Percentiles rank a stretch among this genome's conserved stretches.
Conservation (phyloP, 30 jellyfish, hydroid and myxozoan species). For the Turritopsis dohrnii region DNA sequence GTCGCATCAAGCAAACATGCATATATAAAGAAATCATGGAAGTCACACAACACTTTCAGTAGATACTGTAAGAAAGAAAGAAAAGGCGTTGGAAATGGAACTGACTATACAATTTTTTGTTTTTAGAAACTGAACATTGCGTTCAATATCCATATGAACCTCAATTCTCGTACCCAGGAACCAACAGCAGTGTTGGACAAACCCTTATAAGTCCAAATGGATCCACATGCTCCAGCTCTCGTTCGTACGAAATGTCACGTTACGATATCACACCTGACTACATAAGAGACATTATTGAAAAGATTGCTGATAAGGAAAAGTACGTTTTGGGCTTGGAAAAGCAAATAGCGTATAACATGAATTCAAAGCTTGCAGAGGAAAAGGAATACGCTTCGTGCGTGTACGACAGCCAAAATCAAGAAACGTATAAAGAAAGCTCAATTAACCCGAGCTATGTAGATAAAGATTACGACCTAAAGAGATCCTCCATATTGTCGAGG, state of each 20-base stretch:
- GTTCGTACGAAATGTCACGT: neutral
- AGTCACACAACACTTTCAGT: too few species aligned
- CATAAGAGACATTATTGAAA: slow-evolving; percentile 16
- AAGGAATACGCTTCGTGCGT: neutral
- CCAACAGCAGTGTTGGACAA: slow-evolving; percentile 8
- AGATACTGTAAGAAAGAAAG: too few species aligned
- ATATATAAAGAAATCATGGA: too few species aligned
- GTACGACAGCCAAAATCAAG: neutral
- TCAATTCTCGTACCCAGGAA: neutral
- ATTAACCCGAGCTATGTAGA: neutral
- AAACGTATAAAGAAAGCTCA: neutral
- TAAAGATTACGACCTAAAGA: neutral
- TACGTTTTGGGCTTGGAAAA: neutral
- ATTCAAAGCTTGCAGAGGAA: neutral
- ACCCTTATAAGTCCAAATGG: neutral
- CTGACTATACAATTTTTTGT: neutral
- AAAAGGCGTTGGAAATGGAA: too few species aligned
- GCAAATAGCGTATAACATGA: neutral
- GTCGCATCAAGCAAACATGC: too few species aligned
- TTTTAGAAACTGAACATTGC: neutral
- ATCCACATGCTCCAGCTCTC: neutral
- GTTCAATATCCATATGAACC: neutral
- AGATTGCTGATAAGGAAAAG: slow-evolving; percentile 5
- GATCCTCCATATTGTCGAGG: neutral
- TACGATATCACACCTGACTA: slow-evolving; percentile 2